Base-by-base conservation (phyloP, 2,113 vertebrate genomes). In the Pavo muticus region DNA sequence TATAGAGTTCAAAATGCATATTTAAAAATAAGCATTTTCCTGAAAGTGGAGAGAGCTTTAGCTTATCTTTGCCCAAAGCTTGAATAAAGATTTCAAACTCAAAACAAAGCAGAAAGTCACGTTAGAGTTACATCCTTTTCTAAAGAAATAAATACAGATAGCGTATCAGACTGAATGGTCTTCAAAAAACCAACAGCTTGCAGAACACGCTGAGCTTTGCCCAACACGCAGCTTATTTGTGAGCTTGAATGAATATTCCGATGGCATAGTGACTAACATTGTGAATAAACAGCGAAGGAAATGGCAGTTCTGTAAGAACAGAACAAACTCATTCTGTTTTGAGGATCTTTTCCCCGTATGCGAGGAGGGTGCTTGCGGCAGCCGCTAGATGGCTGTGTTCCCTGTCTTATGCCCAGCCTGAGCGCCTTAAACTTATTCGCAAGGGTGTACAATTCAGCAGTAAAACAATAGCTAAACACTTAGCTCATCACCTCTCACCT, bases 141-240 rank as follows among this genome's bases (percentile, higher is more conserved):
- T n/a, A 42, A 35, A 88, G 54, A 64, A 30, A 40, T 7, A 48
- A 79, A 71, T 68, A 6, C 8, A 57, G 57, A 35, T 1, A 25
- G 27, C 1, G 2, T 4, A 23, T 8, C 13, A 18, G 65, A 67
- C 12, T 2, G 1, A 32, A 37, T 0, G 45, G 5, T 24, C 45
- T 54, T 32, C 7, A 35, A n/a, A 24, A 84, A 54, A 56, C 2
- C 21, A 24, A 7, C 1, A 1, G 24, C 60, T 15, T 5, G 1
- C 2, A 17, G 27, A 27, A 8, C 8, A 3, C 6, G 8, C 21
- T 0, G 39, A 4, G 2, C 24, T 16, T 50, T 45, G 12, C 57
- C 37, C 4, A 10, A 8, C 18, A 3, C 2, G 6, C 14, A 14
- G 14, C 3, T 45, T 11, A 3, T 32, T 27, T 1, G 11, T 1